A percentile compares a stretch with the other conserved stretches of the same genome.
Evolutionary conservation across 2,888 invertebrate species (phyloP).

Genomic region (Adela reaumurella): DNA sequence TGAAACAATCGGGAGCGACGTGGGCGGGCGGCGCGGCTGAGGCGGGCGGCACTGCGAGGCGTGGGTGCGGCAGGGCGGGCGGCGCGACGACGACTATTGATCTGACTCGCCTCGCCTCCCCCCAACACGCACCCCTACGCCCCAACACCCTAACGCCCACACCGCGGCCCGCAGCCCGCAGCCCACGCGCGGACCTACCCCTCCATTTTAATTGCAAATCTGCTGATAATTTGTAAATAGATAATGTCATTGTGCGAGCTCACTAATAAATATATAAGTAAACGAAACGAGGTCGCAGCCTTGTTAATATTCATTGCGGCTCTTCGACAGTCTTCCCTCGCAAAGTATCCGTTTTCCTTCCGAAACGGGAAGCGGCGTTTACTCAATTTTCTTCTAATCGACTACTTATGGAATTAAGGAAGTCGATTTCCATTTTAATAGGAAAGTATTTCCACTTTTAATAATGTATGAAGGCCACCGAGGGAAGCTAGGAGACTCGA

Average conservation of each 20-base stretch:
- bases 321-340: no score
- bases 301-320: neutral
- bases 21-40: slow-evolving; percentile 24
- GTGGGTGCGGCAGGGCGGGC: neutral
- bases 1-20: slow-evolving; percentile 46
- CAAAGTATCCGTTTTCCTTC: no score
- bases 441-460: no score
- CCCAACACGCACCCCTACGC: slow-evolving; percentile 22
- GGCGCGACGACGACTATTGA: neutral
- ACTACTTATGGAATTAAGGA: no score
- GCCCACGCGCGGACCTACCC: slow-evolving; percentile 17
- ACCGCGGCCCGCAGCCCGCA: slow-evolving; percentile 6
- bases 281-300: neutral
- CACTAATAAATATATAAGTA: neutral
- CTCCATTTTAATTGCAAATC: slow-evolving; percentile 54
- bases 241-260: slow-evolving; percentile 42
- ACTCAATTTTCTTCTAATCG: no score
- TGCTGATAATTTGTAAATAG: slow-evolving; percentile 56
- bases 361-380: no score
- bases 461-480: no score
- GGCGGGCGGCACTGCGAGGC: neutral
- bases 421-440: no score
- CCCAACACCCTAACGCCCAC: slow-evolving; percentile 16
- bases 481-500: no score
- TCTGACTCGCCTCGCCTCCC: slow-evolving; percentile 24